Evolutionary conservation across 2,888 invertebrate species (phyloP), one percentile per base, ranked within the genome.

Genomic region (Tromatobia lineatoria): DNA sequence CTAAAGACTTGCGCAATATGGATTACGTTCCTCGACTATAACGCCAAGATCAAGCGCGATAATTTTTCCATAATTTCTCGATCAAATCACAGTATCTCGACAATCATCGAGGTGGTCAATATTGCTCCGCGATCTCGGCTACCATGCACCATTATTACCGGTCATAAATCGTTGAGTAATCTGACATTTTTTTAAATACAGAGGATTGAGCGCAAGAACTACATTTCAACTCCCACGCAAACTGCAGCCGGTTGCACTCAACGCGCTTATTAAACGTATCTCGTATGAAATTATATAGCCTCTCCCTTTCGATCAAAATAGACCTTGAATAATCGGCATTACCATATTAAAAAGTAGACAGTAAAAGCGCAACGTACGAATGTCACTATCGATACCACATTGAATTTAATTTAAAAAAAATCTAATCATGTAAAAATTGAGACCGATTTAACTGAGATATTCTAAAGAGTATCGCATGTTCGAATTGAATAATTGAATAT

Each of bases 81-180:
- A 78, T 78, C 67, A 73, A 82, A 78, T 82, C 52, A 78, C 77
- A 82, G 77, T 78, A 74, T 82, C 59, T 78, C 82, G 64, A 77
- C 70, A 67, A 79, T 79, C 70, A 79, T 75, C 75, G 83, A 75
- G 52, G 67, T 59, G 47, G 54, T 66, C 74, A 70, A 75, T 29
- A 47, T 47, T 54, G 70, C 47, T 47, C 52, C 69, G 23, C 67
- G 73, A 38, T 42, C 69, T 61, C 70, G 61, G 74, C 52, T 34
- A 29, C 66, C 38, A 20, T 45, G 23, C 67, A 79, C 74, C 66
- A 75, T 79, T 75, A 83, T 82, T 82, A 80, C 71, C 29, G 79
- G 38, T 80, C 57, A 70, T 71, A 76, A 82, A 83, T 80, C 80
- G 34, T 64, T 45, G 61, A 38, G 38, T 38, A 38, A 80, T 59